These are phyloP conservation scores for Psilopogon haemacephalus DNA, from an alignment of 2,113 vertebrate genomes.

Conservation along the genomic window DNA sequence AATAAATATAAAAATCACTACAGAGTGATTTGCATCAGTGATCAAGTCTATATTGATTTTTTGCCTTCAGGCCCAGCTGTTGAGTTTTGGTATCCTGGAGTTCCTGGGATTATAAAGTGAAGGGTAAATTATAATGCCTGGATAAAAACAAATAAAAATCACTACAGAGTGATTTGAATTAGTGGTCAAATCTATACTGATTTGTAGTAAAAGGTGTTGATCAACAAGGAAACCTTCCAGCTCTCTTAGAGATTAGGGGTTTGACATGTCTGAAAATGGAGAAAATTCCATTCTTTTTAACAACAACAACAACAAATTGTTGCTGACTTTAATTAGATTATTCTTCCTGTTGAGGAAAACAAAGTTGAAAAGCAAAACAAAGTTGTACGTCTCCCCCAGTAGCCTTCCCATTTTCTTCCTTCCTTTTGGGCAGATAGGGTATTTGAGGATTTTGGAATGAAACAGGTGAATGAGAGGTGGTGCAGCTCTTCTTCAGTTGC, in stretches of 20 bases:
- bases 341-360: neutral
- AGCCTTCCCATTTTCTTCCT: neutral
- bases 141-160: neutral
- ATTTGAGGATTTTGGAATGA: neutral
- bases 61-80: slow-evolving; percentile 15
- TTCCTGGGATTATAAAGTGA: neutral
- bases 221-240: neutral
- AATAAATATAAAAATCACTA: neutral
- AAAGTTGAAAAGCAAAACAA: neutral
- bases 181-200: neutral
- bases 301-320: neutral
- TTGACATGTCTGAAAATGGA: slow-evolving; percentile 31
- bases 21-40: neutral
- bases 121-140: neutral
- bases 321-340: neutral
- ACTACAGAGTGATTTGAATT: neutral
- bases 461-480: neutral
- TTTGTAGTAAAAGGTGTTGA: slow-evolving; percentile 1
- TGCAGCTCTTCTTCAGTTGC: neutral
- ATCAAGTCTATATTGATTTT: no score
- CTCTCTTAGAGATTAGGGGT: neutral
- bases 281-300: neutral
- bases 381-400: neutral
- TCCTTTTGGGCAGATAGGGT: neutral
- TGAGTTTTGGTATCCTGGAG: slow-evolving; percentile 19